A percentile compares a stretch with the other conserved stretches of the same genome.
Evolutionary conservation across 2,888 invertebrate species (phyloP).

Genomic region (Trissoscelio sp.): DNA sequence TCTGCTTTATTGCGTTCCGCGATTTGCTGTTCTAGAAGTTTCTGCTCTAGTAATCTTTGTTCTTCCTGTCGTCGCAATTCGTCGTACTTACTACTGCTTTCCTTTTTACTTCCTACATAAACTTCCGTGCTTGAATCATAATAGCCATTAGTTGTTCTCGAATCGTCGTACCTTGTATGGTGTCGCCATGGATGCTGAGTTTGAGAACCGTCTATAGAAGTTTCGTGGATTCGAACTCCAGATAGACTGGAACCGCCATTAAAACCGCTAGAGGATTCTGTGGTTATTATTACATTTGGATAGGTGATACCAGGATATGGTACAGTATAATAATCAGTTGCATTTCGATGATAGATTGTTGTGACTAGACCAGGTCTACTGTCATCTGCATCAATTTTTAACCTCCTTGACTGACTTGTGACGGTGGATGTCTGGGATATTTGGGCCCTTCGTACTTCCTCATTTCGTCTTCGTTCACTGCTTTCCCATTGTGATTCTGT

Average conservation of each 20-base stretch:
- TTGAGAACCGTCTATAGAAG: constrained; percentile 35
- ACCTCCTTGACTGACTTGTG: constrained; percentile 61
- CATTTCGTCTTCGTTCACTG: constrained; percentile 15
- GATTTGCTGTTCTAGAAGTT: constrained; percentile 51
- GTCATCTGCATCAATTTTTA: constrained; percentile 65
- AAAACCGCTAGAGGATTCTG: constrained; percentile 63
- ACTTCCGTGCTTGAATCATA: constrained; percentile 54
- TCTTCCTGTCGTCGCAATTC: constrained; percentile 52
- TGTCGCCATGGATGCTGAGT: constrained; percentile 36
- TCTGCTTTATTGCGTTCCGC: constrained; percentile 57
- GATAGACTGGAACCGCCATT: constrained; percentile 33
- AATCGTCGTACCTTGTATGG: constrained; percentile 8
- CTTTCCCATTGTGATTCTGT: constrained; percentile 62
- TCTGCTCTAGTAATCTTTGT: constrained; percentile 55
- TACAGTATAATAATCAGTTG: constrained; percentile 61
- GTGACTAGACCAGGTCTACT: constrained; percentile 66
- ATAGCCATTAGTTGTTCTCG: constrained; percentile 15
- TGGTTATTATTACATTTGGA: constrained; percentile 67
- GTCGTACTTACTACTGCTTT: constrained; percentile 46
- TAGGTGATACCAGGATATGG: constrained; percentile 31
- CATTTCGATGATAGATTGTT: constrained; percentile 73
- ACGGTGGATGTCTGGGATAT: constrained; percentile 52
- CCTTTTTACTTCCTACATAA: constrained; percentile 35
- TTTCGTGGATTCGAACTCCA: constrained; percentile 55
- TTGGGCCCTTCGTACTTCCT: constrained; percentile 68